Evolutionary conservation across 2,888 invertebrate species (phyloP).

Genomic region (Cylloceria caligata): DNA sequence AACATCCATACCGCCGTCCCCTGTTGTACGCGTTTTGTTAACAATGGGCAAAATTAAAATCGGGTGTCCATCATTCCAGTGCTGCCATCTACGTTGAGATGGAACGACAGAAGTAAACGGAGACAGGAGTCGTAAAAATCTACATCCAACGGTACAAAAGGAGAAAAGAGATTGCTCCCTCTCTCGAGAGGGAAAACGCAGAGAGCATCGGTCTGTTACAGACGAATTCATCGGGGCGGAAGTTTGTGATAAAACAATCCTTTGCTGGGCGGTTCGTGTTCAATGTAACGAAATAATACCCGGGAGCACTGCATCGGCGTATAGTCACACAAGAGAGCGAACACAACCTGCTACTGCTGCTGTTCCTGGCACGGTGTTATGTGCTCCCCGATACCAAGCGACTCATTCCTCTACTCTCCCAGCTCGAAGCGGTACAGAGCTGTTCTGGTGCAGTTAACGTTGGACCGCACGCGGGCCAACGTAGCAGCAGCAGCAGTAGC

Average conservation of each 20-base stretch:
- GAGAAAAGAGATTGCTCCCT: not conserved
- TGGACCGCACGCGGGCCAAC: constrained; percentile 46
- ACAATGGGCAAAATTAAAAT: no score
- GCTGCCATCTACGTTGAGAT: not conserved
- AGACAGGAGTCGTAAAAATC: constrained; percentile 10
- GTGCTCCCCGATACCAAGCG: constrained; percentile 47
- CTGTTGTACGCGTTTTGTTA: no score
- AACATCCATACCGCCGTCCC: no score
- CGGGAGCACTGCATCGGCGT: constrained; percentile 63
- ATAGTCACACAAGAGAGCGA: constrained; percentile 38
- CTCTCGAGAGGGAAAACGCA: constrained; percentile 11
- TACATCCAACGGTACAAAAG: constrained; percentile 14
- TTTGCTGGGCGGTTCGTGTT: constrained; percentile 73
- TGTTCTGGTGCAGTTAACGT: constrained; percentile 55
- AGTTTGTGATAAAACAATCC: constrained; percentile 78
- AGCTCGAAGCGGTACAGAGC: constrained; percentile 17
- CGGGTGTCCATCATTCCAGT: not conserved
- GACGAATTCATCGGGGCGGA: constrained; percentile 74
- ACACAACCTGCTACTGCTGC: constrained; percentile 48
- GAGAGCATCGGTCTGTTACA: constrained; percentile 72
- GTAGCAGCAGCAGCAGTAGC: constrained; percentile 32
- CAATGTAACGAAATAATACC: constrained; percentile 79
- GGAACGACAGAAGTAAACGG: constrained; percentile 6
- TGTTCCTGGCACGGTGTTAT: constrained; percentile 60
- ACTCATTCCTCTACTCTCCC: constrained; percentile 44